Evolutionary conservation across 2,888 invertebrate species (phyloP), one percentile per base, ranked within the genome.

Genomic region (Erynnis tages): DNA sequence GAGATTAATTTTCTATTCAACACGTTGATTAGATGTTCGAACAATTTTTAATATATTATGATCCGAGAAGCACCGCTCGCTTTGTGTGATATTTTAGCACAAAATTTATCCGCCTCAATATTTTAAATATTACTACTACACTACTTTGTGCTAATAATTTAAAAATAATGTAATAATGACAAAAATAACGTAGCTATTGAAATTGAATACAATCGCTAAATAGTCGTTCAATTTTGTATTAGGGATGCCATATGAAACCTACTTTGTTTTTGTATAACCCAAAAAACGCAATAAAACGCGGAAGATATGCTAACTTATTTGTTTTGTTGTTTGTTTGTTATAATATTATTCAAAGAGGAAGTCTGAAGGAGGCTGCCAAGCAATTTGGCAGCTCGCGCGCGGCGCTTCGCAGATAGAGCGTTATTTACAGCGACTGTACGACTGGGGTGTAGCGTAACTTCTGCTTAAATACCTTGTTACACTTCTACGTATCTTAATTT

Each of bases 321-420:
- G 75, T 74, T 76, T 76, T 81, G 79, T 79, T 80, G 76, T 79
- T 67, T 67, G 63, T 69, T 77, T 75, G 73, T 82, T 78, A 79
- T 82, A 82, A 80, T 81, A 79, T 82, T 84, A 83, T 84, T 84
- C 84, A 82, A 82, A 78, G 78, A 76, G 83, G 79, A 81, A 82
- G 79, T 80, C 79, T 79, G 79, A 52, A 82, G 79, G 70, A 82
- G 78, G 79, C 69, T 86, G 87, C 84, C 85, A 86, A 85, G 86
- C 79, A 82, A 84, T 87, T 85, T 84, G 86, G 86, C 87, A 82
- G 72, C 63, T 66, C 73, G 73, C 71, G 73, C 73, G 61, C 57
- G 73, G 73, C 74, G 77, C 69, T 73, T 69, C 73, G 70, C 61
- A 82, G 82, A 84, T 84, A 83, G 69, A 71, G 69, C 72, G 76